Evolutionary conservation across 2,888 invertebrate species (phyloP).

Genomic region (Trimorus sp.): DNA sequence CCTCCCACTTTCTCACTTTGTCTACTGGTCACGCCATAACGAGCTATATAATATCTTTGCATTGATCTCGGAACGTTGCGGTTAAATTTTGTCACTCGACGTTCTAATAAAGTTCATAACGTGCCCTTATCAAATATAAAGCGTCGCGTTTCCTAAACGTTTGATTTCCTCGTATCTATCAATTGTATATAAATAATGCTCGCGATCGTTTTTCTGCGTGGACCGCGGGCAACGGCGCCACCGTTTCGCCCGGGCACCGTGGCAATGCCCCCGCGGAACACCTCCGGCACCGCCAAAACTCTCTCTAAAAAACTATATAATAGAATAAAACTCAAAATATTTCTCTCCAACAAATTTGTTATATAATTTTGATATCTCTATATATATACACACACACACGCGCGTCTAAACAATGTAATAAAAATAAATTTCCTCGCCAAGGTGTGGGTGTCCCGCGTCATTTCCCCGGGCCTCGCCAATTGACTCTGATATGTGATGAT

Average conservation of each 20-base stretch:
- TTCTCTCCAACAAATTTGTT: conserved; percentile 59
- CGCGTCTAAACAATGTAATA: conserved; percentile 62
- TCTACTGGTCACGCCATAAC: conserved; percentile 61
- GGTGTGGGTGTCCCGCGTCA: conserved; percentile 17
- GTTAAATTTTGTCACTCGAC: conserved; percentile 68
- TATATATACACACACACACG: conserved; percentile 34
- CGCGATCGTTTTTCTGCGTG: no score
- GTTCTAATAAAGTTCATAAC: conserved; percentile 69
- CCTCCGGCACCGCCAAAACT: conserved; percentile 41
- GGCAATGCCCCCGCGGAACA: conserved; percentile 18
- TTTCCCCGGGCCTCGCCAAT: conserved; percentile 9
- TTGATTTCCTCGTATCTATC: conserved; percentile 47
- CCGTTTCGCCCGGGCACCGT: no score
- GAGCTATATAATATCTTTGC: conserved; percentile 67
- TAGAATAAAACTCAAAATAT: conserved; percentile 60
- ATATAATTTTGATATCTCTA: conserved; percentile 61
- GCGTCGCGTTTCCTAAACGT: conserved; percentile 76
- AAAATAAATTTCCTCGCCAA: conserved; percentile 59
- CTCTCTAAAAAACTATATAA: conserved; percentile 56
- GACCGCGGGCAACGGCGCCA: no score
- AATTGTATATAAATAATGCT: conserved; percentile 73
- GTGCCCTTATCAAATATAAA: conserved; percentile 78
- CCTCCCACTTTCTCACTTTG: conserved; percentile 51
- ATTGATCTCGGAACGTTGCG: conserved; percentile 68
- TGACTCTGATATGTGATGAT: conserved; percentile 52